Base-by-base conservation (phyloP, 2,113 vertebrate genomes). In the Chionis minor region DNA sequence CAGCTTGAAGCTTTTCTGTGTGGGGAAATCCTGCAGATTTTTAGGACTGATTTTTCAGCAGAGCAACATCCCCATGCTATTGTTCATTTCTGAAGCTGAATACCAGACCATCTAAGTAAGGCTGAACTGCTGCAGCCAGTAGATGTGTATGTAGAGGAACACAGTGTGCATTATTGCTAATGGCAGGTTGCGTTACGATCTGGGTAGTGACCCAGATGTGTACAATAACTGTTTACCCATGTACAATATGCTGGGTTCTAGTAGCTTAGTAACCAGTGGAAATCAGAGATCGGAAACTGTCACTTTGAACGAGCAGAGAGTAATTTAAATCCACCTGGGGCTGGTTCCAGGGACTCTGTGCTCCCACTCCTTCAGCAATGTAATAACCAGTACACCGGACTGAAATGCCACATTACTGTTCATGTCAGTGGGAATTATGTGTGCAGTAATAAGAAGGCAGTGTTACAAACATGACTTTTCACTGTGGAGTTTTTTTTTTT, bases 251-350 rank as follows among this genome's bases (percentile, higher is more conserved):
- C 73, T 87, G 58, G 56, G 62, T 87, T 87, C 58, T 84, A 70
- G 32, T 44, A 89, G 49, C 86, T 82, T 42, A 62, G 95, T 73
- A 91, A 88, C 73, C 84, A 66, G 7, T 51, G 81, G 86, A 89
- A 95, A 92, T 54, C 40, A 26, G 81, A 94, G 81, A 81, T 85
- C 73, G 58, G 62, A 82, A 94, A 33, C 92, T 92, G 94, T 94
- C 86, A 38, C 83, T 91, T 77, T 75, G 86, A 86, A 94, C 81
- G 70, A 94, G 66, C 91, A 91, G 84, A 40, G 88, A 55, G 84
- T 55, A 87, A 85, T 62, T 81, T 87, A 92, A 96, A 80, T 85
- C 81, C 44, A 77, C 92, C 91, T 28, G 70, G 45, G 94, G 88
- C 86, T 80, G 84, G 35, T 85, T 92, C 49, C n/a, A 32, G 86